Evolutionary conservation across 2,113 vertebrate species (phyloP).

Genomic region (Boleophthalmus pectinirostris): DNA sequence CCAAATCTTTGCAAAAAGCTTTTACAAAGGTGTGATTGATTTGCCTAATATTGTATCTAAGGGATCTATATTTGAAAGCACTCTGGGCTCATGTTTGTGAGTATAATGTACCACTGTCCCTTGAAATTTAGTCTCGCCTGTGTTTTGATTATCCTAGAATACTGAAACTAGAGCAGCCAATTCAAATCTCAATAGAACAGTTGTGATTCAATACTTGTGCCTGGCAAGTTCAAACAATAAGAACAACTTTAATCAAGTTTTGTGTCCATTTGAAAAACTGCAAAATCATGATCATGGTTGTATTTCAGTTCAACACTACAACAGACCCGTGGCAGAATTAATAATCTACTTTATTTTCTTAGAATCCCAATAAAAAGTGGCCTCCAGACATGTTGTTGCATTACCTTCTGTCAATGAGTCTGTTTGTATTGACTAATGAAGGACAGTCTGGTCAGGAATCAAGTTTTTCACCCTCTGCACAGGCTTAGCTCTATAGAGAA

Average conservation of each 20-base stretch:
- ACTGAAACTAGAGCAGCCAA: too few species aligned
- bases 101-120: too few species aligned
- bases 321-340: neutral
- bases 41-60: too few species aligned
- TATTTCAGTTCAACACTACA: neutral
- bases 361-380: conserved; percentile 5
- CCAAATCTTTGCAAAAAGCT: too few species aligned
- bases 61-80: too few species aligned
- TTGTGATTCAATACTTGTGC: neutral
- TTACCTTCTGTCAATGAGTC: conserved; percentile 39
- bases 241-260: neutral
- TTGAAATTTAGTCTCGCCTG: neutral
- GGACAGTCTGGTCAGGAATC: conserved; percentile 59
- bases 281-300: neutral
- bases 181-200: too few species aligned
- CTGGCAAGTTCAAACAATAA: neutral
- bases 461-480: conserved; percentile 38
- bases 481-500: conserved; percentile 37
- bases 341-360: neutral
- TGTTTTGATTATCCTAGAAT: neutral
- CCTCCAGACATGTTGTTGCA: conserved; percentile 45
- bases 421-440: conserved; percentile 58
- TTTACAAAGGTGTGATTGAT: too few species aligned
- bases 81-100: too few species aligned
- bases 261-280: neutral